Percentiles rank a stretch among this genome's conserved stretches.
Conservation (phyloP, 2,797 vertebrate species). For the Cirrhinus mrigala region DNA sequence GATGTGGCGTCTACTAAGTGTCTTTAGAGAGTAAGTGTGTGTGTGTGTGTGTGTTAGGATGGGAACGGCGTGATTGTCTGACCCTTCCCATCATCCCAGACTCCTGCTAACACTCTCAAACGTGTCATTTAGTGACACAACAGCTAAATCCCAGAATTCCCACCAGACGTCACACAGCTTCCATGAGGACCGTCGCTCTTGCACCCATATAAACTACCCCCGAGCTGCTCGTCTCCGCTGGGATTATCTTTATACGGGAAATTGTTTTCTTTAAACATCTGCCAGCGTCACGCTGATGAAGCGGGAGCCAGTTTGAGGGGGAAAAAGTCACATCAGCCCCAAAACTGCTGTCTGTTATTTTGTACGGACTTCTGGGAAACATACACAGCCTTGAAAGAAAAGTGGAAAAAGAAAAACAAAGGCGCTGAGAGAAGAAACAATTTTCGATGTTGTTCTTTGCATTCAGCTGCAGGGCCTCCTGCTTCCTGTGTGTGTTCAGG, state of each 20-base stretch:
- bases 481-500: conserved; percentile 73
- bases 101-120: conserved; percentile 69
- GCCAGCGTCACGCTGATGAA: conserved; percentile 70
- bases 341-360: conserved; percentile 36
- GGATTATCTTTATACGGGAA: conserved; percentile 68
- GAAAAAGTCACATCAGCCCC: conserved; percentile 25
- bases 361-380: conserved; percentile 29
- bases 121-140: conserved; percentile 70
- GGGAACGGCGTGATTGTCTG: conserved; percentile 78
- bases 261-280: conserved; percentile 81
- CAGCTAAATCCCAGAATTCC: conserved; percentile 51
- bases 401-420: conserved; percentile 61
- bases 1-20: not conserved
- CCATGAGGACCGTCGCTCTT: conserved; percentile 33
- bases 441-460: conserved; percentile 56
- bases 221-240: conserved; percentile 27
- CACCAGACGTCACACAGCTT: conserved; percentile 33
- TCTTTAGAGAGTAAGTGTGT: conserved; percentile 10
- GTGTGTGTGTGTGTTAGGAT: conserved; percentile 61
- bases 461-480: conserved; percentile 73
- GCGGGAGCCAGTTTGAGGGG: conserved; percentile 56
- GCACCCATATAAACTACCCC: conserved; percentile 45
- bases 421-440: conserved; percentile 64
- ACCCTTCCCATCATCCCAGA: conserved; percentile 70
- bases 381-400: conserved; percentile 34